Conservation (phyloP, 2,888 invertebrate genomes). For the Melieria picta region DNA sequence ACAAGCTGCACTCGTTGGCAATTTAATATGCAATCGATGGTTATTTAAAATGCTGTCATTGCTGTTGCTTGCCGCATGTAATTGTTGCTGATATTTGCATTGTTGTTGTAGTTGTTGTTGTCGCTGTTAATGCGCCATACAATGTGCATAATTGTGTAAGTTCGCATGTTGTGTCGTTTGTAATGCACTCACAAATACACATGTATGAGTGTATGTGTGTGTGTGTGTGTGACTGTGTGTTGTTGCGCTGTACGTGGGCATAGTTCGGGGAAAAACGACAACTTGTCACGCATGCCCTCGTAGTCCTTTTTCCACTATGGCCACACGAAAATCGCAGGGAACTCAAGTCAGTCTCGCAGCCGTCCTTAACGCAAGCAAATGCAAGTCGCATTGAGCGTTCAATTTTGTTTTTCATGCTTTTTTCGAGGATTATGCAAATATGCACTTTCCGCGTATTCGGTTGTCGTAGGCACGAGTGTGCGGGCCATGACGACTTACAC, state of each 20-base stretch:
- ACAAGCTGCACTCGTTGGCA: constrained; percentile 14
- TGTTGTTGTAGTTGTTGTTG: too few relatives aligned
- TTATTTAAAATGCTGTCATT: constrained; percentile 16
- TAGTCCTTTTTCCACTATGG: not conserved
- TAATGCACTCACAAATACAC: not conserved
- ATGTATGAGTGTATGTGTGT: too few relatives aligned
- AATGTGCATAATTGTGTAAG: constrained; percentile 16
- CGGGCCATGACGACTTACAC: too few relatives aligned
- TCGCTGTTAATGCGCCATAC: not conserved
- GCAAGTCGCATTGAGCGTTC: too few relatives aligned
- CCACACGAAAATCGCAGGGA: too few relatives aligned
- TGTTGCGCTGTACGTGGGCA: constrained; percentile 3
- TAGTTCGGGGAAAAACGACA: constrained; percentile 16
- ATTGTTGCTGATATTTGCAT: constrained; percentile 2
- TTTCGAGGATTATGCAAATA: too few relatives aligned
- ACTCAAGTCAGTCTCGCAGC: too few relatives aligned
- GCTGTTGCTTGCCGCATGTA: constrained; percentile 4
- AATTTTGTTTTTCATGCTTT: too few relatives aligned
- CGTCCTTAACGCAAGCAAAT: too few relatives aligned
- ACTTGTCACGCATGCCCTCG: constrained; percentile 30
- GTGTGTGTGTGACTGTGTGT: too few relatives aligned
- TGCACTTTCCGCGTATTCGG: too few relatives aligned
- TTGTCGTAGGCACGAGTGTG: too few relatives aligned
- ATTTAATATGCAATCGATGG: constrained; percentile 25
- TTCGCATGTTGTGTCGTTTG: not conserved